Percentiles rank a stretch among this genome's conserved stretches.
phyloP scores from a whole-genome alignment of 1,140 invertebrate genomes.

The Nymphalis io region DNA sequence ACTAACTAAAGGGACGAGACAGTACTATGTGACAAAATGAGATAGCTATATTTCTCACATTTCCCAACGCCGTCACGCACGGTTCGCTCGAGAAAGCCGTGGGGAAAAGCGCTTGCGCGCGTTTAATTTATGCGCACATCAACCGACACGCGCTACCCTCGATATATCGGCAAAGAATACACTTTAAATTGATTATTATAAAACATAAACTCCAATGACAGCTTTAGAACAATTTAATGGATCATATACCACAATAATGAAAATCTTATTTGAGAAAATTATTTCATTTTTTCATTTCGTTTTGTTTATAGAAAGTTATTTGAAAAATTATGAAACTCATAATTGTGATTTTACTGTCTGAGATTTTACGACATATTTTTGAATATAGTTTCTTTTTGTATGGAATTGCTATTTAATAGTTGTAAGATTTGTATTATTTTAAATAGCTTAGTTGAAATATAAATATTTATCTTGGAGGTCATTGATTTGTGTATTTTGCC shows the following conservation, averaged over 20 bases:
- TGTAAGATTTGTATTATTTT: no score
- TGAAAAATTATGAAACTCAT: neutral
- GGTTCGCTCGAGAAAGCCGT: constrained; percentile 41
- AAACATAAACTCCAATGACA: neutral
- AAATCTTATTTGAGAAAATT: constrained; percentile 21
- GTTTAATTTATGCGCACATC: constrained; percentile 2
- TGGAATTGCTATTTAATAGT: no score
- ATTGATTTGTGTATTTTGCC: no score
- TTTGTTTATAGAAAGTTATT: constrained; percentile 1
- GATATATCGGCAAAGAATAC: neutral
- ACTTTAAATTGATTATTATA: neutral
- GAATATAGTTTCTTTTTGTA: no score
- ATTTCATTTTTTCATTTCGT: constrained; percentile 20
- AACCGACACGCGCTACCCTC: constrained; percentile 1
- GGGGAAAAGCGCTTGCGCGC: constrained; percentile 37
- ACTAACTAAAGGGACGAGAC: neutral
- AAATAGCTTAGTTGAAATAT: no score
- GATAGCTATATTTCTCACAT: constrained; percentile 26
- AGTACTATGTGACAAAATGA: neutral
- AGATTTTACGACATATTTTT: no score
- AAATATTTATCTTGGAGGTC: no score
- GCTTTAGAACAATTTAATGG: constrained; percentile 15
- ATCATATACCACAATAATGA: constrained; percentile 33
- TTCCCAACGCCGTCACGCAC: constrained; percentile 37
- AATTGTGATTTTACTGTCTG: no score